Conservation (phyloP, 2,888 invertebrate species). For the Malthinus flaveolus region DNA sequence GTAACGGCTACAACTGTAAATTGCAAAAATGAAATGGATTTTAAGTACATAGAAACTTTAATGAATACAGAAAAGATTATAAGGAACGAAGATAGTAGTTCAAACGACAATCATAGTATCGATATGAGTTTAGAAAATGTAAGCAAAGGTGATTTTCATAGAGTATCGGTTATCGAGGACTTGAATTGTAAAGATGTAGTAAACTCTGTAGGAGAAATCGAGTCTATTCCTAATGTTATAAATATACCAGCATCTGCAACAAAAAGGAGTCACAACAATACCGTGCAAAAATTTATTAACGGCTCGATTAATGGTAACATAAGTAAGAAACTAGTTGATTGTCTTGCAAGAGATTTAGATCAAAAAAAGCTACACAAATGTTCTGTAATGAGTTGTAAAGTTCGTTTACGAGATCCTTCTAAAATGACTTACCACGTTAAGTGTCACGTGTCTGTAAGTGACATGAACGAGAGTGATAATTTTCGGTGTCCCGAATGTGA, state of each 20-base stretch:
- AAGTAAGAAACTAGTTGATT: constrained; percentile 33
- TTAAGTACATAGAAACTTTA: constrained; percentile 28
- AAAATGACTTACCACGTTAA: constrained; percentile 67
- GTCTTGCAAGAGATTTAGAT: constrained; percentile 33
- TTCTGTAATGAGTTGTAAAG: constrained; percentile 59
- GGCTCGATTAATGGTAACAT: constrained; percentile 1
- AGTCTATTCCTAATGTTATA: constrained; percentile 1
- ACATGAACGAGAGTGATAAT: constrained; percentile 30
- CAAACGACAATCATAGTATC: constrained; percentile 6
- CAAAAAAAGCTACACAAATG: constrained; percentile 54
- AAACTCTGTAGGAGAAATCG: background rate
- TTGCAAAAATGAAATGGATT: constrained; percentile 36
- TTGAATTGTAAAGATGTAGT: background rate
- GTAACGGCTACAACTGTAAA: constrained; percentile 24
- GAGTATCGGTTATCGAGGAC: background rate
- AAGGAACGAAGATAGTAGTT: constrained; percentile 17
- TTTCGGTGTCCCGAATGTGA: constrained; percentile 72
- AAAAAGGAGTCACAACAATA: constrained; percentile 25
- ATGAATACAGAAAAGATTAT: constrained; percentile 26
- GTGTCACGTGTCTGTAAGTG: constrained; percentile 56
- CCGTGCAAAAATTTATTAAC: constrained; percentile 28
- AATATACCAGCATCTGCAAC: constrained; percentile 24
- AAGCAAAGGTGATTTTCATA: constrained; percentile 4
- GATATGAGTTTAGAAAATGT: background rate
- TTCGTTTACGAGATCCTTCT: constrained; percentile 60